Evolutionary conservation across 2,797 vertebrate genomes (phyloP).

Genomic region (Poeciliopsis presidionis): DNA sequence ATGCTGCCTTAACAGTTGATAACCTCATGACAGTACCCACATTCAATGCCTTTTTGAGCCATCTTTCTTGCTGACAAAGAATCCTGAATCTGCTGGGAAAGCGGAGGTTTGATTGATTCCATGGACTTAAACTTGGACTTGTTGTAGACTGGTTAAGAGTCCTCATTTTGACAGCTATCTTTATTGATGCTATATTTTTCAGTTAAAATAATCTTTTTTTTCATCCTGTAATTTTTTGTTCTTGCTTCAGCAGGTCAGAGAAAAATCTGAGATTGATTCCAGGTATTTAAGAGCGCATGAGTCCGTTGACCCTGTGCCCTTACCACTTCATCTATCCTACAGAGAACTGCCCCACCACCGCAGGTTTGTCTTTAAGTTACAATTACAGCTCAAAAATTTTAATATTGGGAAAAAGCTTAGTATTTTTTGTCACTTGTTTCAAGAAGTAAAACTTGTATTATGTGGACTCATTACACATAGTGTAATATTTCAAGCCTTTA

Average conservation of each 20-base stretch:
- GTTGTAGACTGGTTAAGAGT: neutral
- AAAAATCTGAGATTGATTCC: conserved; percentile 32
- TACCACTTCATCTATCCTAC: conserved; percentile 22
- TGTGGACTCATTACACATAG: neutral
- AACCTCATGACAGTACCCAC: neutral
- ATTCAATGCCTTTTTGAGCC: neutral
- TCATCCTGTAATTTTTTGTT: neutral
- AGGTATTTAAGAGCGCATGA: conserved; percentile 46
- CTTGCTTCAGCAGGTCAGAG: conserved; percentile 25
- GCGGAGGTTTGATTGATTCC: neutral
- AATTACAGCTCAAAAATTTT: neutral
- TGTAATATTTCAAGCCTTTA: neutral
- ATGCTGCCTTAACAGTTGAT: neutral
- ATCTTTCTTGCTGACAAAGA: neutral
- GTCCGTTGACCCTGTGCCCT: conserved; percentile 32
- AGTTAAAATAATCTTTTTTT: too few relatives aligned
- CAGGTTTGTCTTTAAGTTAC: conserved; percentile 42
- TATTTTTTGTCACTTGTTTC: neutral
- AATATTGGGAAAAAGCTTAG: neutral
- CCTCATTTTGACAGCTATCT: neutral
- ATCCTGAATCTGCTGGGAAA: neutral
- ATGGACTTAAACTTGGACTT: neutral
- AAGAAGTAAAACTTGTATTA: neutral
- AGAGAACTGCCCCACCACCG: conserved; percentile 29
- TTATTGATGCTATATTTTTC: neutral